Percentiles rank a stretch among this genome's conserved stretches.
Conservation (phyloP, 2,113 vertebrate species). For the Chrysemys picta region DNA sequence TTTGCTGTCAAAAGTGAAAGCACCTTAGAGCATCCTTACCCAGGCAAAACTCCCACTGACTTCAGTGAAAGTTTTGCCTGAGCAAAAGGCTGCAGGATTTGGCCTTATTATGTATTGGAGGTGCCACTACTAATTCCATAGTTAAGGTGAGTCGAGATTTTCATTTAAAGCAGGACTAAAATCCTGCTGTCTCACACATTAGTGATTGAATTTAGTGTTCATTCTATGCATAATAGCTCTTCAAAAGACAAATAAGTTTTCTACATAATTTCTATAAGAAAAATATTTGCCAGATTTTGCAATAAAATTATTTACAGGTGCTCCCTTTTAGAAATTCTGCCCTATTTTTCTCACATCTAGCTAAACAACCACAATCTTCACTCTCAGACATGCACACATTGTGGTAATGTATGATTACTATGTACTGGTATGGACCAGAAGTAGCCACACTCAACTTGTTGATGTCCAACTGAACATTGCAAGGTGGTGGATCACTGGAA, state of each 20-base stretch:
- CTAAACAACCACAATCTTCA: constrained; percentile 8
- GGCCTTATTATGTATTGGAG: neutral
- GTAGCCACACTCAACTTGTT: neutral
- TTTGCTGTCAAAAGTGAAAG: constrained; percentile 57
- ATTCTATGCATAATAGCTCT: constrained; percentile 34
- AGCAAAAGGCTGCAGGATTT: neutral
- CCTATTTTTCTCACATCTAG: neutral
- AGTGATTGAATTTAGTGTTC: constrained; percentile 6
- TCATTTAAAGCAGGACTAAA: constrained; percentile 21
- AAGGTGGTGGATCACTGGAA: neutral
- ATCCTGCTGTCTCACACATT: constrained; percentile 49
- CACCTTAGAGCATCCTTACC: neutral
- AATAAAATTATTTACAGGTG: neutral
- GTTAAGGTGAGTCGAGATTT: neutral
- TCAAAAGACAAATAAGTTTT: neutral
- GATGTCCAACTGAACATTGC: neutral
- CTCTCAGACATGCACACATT: neutral
- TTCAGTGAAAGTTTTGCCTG: neutral
- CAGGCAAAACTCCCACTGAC: accelerated
- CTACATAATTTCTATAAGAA: constrained; percentile 9
- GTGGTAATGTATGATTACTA: neutral
- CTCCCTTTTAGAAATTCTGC: neutral
- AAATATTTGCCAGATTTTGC: neutral
- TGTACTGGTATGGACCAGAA: neutral
- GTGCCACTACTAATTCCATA: neutral